A percentile compares a stretch with the other conserved stretches of the same genome.
These are phyloP conservation scores for Myripristis murdjan DNA, from an alignment of 2,797 vertebrate genomes.

Conservation along the genomic window DNA sequence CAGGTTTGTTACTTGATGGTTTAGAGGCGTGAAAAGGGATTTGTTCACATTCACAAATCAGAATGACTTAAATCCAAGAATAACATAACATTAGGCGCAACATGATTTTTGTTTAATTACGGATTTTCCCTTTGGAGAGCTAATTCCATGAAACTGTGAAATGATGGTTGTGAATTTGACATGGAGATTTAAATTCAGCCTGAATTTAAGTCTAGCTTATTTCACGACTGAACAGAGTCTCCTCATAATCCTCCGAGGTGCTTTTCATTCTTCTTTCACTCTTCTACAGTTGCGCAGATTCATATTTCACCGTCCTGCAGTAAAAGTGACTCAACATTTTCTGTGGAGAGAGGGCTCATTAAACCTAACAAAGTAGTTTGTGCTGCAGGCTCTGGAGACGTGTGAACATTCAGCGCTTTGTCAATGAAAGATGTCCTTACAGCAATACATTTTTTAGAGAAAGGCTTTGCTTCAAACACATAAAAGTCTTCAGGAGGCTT, in stretches of 20 bases:
- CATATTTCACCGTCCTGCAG: background rate
- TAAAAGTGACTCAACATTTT: background rate
- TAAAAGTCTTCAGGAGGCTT: too few relatives aligned
- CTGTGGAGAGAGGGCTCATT: background rate
- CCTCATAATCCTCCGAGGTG: conserved; percentile 3
- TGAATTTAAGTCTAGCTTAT: background rate
- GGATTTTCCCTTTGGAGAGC: background rate
- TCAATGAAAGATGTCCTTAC: background rate
- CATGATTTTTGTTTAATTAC: too few relatives aligned
- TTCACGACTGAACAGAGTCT: conserved; percentile 7
- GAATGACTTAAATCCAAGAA: too few relatives aligned
- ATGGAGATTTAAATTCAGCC: conserved; percentile 8
- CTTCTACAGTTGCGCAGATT: background rate
- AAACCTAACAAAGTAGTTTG: conserved; percentile 1
- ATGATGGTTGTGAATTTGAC: background rate
- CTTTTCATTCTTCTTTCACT: background rate
- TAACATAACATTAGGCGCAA: too few relatives aligned
- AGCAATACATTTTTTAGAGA: background rate
- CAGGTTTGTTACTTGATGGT: too few relatives aligned
- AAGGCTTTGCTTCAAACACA: background rate
- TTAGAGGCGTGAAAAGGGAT: too few relatives aligned
- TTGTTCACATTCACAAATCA: too few relatives aligned
- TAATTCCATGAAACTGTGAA: background rate
- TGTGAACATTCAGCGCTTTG: background rate
- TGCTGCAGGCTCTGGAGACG: background rate